Evolutionary conservation across 2,888 invertebrate species (phyloP).

Genomic region (Agrilus biguttatus): DNA sequence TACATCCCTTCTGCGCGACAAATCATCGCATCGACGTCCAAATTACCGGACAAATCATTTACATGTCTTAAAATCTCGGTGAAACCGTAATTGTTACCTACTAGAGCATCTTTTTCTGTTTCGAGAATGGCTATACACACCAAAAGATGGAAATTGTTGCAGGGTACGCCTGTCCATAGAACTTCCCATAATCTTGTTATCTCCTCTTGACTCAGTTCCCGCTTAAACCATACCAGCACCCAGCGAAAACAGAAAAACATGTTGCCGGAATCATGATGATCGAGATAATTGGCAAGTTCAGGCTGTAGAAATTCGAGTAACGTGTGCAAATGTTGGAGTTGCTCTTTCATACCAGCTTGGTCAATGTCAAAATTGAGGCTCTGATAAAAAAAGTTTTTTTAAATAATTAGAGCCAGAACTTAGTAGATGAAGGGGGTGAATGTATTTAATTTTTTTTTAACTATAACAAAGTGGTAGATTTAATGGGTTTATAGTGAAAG

Average conservation of each 20-base stretch:
- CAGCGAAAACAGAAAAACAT: constrained; percentile 99
- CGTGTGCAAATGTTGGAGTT: constrained; percentile 71
- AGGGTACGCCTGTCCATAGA: constrained; percentile 88
- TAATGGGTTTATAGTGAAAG: no score
- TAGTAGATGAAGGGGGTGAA: background rate
- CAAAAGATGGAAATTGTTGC: constrained; percentile 89
- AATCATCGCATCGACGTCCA: constrained; percentile 70
- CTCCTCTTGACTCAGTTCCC: constrained; percentile 79
- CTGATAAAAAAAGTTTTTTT: constrained; percentile 28
- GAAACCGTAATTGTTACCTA: constrained; percentile 84
- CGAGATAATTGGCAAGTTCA: constrained; percentile 71
- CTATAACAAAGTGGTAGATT: background rate
- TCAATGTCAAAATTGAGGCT: constrained; percentile 91
- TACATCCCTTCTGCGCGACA: constrained; percentile 86
- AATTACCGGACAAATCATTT: constrained; percentile 80
- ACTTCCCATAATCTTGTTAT: constrained; percentile 92
- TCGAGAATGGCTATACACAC: constrained; percentile 87
- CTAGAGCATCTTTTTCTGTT: constrained; percentile 72
- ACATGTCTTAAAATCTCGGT: constrained; percentile 95
- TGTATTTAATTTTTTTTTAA: constrained; percentile 2
- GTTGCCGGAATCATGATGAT: constrained; percentile 78
- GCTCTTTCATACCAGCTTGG: constrained; percentile 91
- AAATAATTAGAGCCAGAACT: background rate
- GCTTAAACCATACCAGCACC: constrained; percentile 81
- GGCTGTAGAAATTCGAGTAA: constrained; percentile 73